Evolutionary conservation across 64 coral and sea anemone species (phyloP).

Genomic region (Stichodactyla mertensii): DNA sequence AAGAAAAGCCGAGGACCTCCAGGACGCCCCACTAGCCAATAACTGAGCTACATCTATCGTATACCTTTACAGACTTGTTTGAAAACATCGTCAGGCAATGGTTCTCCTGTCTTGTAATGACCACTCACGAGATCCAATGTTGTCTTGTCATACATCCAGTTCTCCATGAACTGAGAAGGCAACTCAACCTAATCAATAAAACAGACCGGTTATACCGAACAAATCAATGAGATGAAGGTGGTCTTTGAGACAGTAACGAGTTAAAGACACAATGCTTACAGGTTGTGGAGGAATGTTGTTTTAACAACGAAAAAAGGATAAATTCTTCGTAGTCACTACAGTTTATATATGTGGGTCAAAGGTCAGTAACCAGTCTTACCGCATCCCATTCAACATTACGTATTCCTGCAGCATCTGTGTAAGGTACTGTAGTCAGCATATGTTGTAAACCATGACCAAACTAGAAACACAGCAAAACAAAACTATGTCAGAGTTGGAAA

Average conservation of each 20-base stretch:
- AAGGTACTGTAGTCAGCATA: slow-evolving; percentile 89
- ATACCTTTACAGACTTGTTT: slow-evolving; percentile 79
- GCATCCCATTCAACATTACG: slow-evolving; percentile 87
- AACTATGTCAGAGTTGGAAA: not conserved
- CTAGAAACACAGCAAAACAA: not conserved
- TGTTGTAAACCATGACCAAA: slow-evolving; percentile 93
- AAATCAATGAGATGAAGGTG: too few relatives aligned
- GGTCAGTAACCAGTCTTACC: slow-evolving; percentile 33
- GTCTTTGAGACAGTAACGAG: too few relatives aligned
- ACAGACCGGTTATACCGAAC: not conserved
- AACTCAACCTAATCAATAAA: slow-evolving; percentile 62
- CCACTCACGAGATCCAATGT: slow-evolving; percentile 74
- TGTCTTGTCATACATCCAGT: slow-evolving; percentile 82
- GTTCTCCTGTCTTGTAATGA: slow-evolving; percentile 52
- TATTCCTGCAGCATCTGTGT: slow-evolving; percentile 77
- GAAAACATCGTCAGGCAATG: slow-evolving; percentile 68
- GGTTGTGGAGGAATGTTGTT: too few relatives aligned
- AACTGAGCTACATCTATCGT: too few relatives aligned
- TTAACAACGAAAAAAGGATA: too few relatives aligned
- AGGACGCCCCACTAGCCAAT: too few relatives aligned
- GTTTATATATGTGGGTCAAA: too few relatives aligned
- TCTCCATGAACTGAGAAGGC: slow-evolving; percentile 93
- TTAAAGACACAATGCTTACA: too few relatives aligned
- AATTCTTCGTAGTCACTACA: too few relatives aligned
- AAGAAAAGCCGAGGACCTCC: too few relatives aligned